These are phyloP conservation scores for Synergus japonicus DNA, from an alignment of 2,888 invertebrate species.

Conservation along the genomic window DNA sequence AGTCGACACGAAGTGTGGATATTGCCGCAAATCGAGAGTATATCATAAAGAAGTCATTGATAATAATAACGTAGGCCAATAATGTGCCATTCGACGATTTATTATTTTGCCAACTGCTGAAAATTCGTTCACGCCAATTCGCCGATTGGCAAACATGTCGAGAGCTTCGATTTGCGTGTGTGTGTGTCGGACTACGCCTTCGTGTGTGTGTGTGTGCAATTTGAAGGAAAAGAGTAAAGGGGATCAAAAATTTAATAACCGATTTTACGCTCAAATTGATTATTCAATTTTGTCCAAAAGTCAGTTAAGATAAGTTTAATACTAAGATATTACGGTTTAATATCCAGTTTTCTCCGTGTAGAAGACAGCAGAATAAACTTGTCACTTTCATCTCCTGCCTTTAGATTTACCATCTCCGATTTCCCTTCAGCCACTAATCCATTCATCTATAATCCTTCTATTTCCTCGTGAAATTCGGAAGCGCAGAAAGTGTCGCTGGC, in stretches of 20 bases:
- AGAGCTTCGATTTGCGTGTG: not conserved
- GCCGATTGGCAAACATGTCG: slow-evolving; percentile 12
- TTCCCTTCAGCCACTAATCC: not conserved
- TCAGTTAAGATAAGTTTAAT: too few relatives aligned
- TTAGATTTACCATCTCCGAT: not conserved
- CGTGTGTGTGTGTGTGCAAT: not conserved
- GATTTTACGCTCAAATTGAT: too few relatives aligned
- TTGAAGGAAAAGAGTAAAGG: not conserved
- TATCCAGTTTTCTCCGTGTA: not conserved
- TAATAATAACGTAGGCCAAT: slow-evolving; percentile 16
- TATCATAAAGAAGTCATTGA: slow-evolving; percentile 17
- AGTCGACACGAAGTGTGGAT: not conserved
- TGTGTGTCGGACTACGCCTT: not conserved
- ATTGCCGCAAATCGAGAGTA: not conserved
- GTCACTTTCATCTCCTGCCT: not conserved
- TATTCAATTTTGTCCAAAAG: too few relatives aligned
- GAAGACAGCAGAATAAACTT: not conserved
- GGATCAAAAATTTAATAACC: too few relatives aligned
- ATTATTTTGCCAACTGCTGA: slow-evolving; percentile 28
- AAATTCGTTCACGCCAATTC: slow-evolving; percentile 13
- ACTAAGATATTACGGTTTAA: too few relatives aligned
- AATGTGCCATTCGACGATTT: slow-evolving; percentile 21
- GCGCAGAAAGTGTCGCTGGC: not conserved
- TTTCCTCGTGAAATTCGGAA: slow-evolving; percentile 22
- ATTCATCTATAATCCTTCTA: not conserved